Evolutionary conservation across 2,888 invertebrate species (phyloP).

Genomic region (Apomyelois bistriatella): DNA sequence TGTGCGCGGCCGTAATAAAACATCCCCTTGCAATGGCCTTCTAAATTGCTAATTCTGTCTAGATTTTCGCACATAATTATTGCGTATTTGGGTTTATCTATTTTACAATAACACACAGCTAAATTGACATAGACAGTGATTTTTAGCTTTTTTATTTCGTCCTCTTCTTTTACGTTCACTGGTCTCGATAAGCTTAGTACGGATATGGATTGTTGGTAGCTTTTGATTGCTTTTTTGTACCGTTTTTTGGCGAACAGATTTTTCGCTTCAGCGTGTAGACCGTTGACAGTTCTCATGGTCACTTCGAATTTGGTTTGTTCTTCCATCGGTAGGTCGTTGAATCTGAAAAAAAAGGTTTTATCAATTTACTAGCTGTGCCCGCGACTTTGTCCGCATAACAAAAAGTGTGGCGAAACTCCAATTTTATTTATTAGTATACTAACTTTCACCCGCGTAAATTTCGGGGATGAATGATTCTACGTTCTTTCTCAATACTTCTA

Average conservation of each 20-base stretch:
- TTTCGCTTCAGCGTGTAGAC: constrained; percentile 51
- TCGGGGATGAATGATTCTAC: too few species aligned
- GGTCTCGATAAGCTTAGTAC: constrained; percentile 49
- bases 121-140: constrained; percentile 53
- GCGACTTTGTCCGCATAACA: too few species aligned
- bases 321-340: constrained; percentile 54
- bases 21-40: constrained; percentile 58
- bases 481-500: too few species aligned
- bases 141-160: constrained; percentile 45
- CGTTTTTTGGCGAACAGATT: constrained; percentile 42
- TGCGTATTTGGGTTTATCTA: constrained; percentile 55
- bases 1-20: constrained; percentile 60
- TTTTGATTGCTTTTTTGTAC: constrained; percentile 44
- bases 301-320: constrained; percentile 58
- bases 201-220: constrained; percentile 55
- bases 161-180: constrained; percentile 34
- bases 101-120: constrained; percentile 60
- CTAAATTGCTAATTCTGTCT: constrained; percentile 46
- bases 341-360: constrained; percentile 39
- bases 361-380: not conserved
- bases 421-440: too few species aligned
- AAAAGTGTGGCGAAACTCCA: too few species aligned
- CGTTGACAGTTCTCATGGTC: constrained; percentile 50
- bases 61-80: constrained; percentile 58
- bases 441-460: too few species aligned